Conservation (phyloP, 2,797 vertebrate genomes). For the Sebastolobus altivelis region DNA sequence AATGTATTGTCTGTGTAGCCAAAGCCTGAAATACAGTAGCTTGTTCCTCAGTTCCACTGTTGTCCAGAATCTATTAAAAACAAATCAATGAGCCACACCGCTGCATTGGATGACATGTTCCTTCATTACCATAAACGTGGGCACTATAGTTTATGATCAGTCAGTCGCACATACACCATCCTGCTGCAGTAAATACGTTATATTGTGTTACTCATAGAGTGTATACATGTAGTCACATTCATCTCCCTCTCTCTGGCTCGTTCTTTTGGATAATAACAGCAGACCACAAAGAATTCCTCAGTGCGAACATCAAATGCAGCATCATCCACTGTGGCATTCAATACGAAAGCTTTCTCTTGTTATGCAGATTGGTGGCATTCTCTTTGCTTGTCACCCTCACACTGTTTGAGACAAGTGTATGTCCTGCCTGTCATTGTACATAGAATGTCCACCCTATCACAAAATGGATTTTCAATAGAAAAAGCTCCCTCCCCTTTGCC, state of each 20-base stretch:
- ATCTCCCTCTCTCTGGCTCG: background rate
- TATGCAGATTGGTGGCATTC: conserved; percentile 45
- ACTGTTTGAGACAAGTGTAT: conserved; percentile 53
- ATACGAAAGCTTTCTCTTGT: conserved; percentile 44
- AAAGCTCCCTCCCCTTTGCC: conserved; percentile 48
- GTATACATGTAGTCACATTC: conserved; percentile 15
- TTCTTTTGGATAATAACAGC: conserved; percentile 36
- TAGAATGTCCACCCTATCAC: conserved; percentile 69
- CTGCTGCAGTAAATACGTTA: background rate
- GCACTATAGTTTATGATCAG: conserved; percentile 6
- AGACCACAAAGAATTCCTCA: conserved; percentile 42
- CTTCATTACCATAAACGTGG: conserved; percentile 1
- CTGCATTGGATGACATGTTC: background rate
- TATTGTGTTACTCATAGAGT: background rate
- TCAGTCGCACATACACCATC: background rate
- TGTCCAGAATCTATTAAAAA: conserved; percentile 3
- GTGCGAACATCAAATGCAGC: conserved; percentile 52
- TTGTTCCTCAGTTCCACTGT: background rate
- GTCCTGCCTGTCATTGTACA: conserved; percentile 66
- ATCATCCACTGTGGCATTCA: conserved; percentile 49
- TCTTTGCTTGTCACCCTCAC: conserved; percentile 54
- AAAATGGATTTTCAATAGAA: conserved; percentile 68
- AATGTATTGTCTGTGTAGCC: background rate
- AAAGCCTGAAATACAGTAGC: background rate
- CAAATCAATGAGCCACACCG: background rate